phyloP scores from a whole-genome alignment of 2,888 invertebrate genomes.

The Lapara coniferarum region DNA sequence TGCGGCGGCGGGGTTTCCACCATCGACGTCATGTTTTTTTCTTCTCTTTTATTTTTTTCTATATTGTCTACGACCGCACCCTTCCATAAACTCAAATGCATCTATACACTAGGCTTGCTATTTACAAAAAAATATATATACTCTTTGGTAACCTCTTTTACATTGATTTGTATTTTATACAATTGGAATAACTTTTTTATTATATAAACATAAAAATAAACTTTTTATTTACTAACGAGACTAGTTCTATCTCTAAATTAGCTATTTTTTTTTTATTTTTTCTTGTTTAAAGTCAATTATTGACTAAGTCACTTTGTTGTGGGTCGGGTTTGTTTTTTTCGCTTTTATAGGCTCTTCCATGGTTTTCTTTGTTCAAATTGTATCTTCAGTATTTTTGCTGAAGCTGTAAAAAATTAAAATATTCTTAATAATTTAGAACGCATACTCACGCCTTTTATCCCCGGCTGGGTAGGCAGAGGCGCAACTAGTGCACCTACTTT shows the following conservation, averaged over 20 bases:
- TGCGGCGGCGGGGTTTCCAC: constrained; percentile 84
- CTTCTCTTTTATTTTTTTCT: constrained; percentile 23
- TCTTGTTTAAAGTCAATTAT: constrained; percentile 36
- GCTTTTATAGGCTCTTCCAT: constrained; percentile 65
- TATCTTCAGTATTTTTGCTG: constrained; percentile 29
- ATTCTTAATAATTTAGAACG: no score
- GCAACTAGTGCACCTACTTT: no score
- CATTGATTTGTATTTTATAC: constrained; percentile 46
- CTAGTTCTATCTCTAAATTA: constrained; percentile 46
- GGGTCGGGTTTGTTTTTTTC: constrained; percentile 13
- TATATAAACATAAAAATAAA: constrained; percentile 32
- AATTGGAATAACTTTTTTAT: constrained; percentile 38
- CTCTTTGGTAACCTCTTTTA: constrained; percentile 57
- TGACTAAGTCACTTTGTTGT: constrained; percentile 24
- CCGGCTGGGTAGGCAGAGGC: no score
- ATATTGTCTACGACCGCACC: constrained; percentile 20
- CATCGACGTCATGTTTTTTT: constrained; percentile 69
- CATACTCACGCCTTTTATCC: no score
- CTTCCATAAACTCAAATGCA: constrained; percentile 58
- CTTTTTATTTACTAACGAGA: constrained; percentile 37
- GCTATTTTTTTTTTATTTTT: constrained; percentile 34
- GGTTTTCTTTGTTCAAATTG: constrained; percentile 40
- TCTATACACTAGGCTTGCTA: constrained; percentile 40
- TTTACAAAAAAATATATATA: constrained; percentile 32
- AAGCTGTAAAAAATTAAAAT: constrained; percentile 49